Conservation (phyloP, 2,888 invertebrate species). For the Drosophila anomelani region DNA sequence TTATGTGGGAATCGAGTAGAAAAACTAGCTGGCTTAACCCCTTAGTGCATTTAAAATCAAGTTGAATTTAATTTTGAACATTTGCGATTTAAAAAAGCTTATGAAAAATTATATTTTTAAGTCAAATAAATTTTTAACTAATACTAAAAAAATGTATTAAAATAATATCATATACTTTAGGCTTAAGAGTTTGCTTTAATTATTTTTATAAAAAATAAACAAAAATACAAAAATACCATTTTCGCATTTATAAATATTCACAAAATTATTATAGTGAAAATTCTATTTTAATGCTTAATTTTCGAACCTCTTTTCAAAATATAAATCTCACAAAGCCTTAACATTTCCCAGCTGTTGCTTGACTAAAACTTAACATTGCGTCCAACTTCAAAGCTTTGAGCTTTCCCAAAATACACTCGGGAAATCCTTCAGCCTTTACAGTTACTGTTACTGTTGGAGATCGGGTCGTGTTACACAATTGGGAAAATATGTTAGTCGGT, state of each 20-base stretch:
- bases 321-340: neutral
- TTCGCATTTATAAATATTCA: neutral
- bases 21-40: conserved; percentile 8
- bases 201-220: neutral
- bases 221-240: no score
- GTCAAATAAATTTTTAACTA: no score
- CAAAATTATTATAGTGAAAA: no score
- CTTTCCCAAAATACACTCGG: conserved; percentile 7
- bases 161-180: no score
- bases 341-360: conserved; percentile 17
- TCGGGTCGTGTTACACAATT: conserved; percentile 34
- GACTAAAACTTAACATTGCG: conserved; percentile 9
- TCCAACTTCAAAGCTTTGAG: conserved; percentile 20
- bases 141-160: no score
- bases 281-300: neutral
- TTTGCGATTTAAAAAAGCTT: neutral
- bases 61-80: neutral
- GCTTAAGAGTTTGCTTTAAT: neutral
- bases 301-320: neutral
- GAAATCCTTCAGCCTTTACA: conserved; percentile 18
- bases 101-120: neutral
- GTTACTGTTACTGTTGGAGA: conserved; percentile 17
- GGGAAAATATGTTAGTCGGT: conserved; percentile 42
- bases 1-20: conserved; percentile 33
- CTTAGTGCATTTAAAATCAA: neutral